Conservation (phyloP, 2,797 vertebrate species). For the Emydoidea blandingii region DNA sequence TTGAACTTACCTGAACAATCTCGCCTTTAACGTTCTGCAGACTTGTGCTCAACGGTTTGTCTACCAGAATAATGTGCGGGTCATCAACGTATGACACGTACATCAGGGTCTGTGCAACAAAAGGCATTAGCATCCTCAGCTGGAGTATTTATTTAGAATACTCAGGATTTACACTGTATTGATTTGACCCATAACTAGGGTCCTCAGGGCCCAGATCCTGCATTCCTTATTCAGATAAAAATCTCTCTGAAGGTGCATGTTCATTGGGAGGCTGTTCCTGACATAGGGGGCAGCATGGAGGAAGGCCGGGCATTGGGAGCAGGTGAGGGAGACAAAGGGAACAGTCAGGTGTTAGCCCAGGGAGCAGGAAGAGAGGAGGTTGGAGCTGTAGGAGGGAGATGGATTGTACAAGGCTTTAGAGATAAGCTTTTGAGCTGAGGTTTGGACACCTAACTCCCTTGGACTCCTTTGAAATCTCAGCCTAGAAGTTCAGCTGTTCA, state of each 20-base stretch:
- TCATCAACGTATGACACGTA: slow-evolving; percentile 89
- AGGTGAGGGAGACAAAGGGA: not conserved
- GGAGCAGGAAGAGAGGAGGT: not conserved
- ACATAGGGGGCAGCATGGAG: fast-evolving
- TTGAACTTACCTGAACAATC: slow-evolving; percentile 71
- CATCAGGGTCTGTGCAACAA: slow-evolving; percentile 77
- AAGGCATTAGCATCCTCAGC: not conserved
- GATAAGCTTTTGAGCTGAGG: not conserved
- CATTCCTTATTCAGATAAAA: not conserved
- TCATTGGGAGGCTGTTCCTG: not conserved
- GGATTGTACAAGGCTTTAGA: not conserved
- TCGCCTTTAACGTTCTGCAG: slow-evolving; percentile 81
- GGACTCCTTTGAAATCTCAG: not conserved
- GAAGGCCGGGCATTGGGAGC: not conserved
- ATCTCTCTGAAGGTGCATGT: not conserved
- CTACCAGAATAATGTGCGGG: slow-evolving; percentile 78
- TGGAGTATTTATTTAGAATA: not conserved
- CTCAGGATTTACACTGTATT: not conserved
- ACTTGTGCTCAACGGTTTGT: slow-evolving; percentile 80
- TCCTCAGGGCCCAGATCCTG: not conserved
- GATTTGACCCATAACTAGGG: not conserved
- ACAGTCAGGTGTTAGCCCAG: not conserved
- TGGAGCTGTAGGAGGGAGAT: not conserved
- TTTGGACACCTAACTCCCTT: not conserved
- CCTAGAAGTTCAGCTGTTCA: not conserved